Base-by-base conservation (phyloP, 2,797 vertebrate species). In the Parauchenoglanis punctatus region DNA sequence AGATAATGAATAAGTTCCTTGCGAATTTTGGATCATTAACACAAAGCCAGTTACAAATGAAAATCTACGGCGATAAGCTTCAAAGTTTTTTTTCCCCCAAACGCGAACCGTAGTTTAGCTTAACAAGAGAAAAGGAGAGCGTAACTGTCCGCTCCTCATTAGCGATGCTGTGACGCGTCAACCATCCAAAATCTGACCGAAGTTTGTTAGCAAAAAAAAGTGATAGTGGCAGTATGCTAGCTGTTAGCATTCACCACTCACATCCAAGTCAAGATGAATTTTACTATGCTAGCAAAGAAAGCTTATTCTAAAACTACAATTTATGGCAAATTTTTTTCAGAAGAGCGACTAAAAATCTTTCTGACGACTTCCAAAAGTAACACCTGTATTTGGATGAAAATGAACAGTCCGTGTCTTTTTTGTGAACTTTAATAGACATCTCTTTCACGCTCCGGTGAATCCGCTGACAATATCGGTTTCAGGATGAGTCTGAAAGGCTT, bases 371-470 rank as follows among this genome's bases (percentile, higher is more conserved):
- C 25, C 40, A 80, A 15, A 20, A 68, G 17, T 23, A 58, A 58
- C 76, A 80, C 65, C 25, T 70, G 77, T 31, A 70, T 23, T 44
- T 61, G 20, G 44, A 35, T 13, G 25, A 87, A 87, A 35, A 40
- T 12, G 70, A 75, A 75, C 18, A 15, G 65, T 59, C 59, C 6
- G 18, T 61, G 40, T 81, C 67, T 72, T 65, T 59, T 72, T 23
- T 46, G 13, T 23, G 1, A 82, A 86, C 65, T 59, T 87, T 78
- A 84, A 83, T 65, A 83, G 77, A 86, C 67, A 73, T 63, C 40
- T 85, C 84, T 85, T 61, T 85, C 44, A 63, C 54, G 25, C 52
- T 31, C 73, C 18, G 23, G 25, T 78, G 35, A 78, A 28, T 84
- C 65, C 13, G 54, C 65, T 80, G 73, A 72, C 72, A 80, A 58